Evolutionary conservation across 2,888 invertebrate genomes (phyloP), one percentile per base, ranked within the genome.

Genomic region (Embidobia sp.): DNA sequence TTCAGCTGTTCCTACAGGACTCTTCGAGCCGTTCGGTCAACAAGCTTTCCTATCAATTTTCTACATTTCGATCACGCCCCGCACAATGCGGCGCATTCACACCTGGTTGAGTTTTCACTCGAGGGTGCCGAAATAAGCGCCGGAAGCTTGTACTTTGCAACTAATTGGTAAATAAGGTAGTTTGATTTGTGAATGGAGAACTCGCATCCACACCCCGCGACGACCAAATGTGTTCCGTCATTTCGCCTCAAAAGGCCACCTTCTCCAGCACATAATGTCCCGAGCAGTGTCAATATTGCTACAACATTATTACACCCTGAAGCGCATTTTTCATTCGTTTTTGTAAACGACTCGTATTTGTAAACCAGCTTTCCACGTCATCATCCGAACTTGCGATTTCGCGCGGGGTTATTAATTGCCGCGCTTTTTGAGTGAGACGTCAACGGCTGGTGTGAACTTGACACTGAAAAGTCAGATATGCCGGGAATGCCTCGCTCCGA

Each of bases 131-230:
- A 57, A 49, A 49, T 51, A 40, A 72, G 46, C 63, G 48, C 72
- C 72, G 72, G 72, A 72, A 72, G 55, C 61, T 53, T 1, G 29
- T 40, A 55, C 63, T 63, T 72, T 72, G 63, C 19, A 70, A 29
- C 55, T 72, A 72, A 72, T 72, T 72, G 72, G 72, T 72, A 72
- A 72, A 72, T 72, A 72, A 72, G 72, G 16, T 10, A 44, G 29
- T 31, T 37, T 37, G 18, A 48, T 55, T 55, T 29, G 16, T 72
- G 63, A 63, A 64, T 57, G 35, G 64, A 40, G 26, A 63, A 46
- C 15, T 37, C 8, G 15, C 37, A 35, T 44, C 19, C 16, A 13
- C 27, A 35, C 53, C 46, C 31, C 13, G 15, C 7, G 22, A 37
- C 22, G 22, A 15, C 42, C 10, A 48, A 63, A 48, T 48, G 63